A percentile compares a stretch with the other conserved stretches of the same genome.
Conservation (phyloP, 2,888 invertebrate species). For the Cantharis lateralis region DNA sequence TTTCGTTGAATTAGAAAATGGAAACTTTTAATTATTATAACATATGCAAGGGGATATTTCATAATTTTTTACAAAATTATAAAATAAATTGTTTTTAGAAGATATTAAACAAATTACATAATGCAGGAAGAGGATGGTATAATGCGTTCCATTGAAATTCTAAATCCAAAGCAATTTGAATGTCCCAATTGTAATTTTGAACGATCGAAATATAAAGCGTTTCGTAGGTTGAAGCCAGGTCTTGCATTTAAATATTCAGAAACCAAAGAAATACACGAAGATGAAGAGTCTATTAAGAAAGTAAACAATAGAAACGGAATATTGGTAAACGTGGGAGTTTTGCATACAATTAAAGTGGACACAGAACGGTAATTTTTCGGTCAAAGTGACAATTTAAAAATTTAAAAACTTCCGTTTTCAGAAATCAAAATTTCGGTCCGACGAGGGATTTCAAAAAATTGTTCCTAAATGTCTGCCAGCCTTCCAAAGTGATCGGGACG, state of each 20-base stretch:
- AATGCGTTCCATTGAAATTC: constrained; percentile 14
- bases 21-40: too few species aligned
- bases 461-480: not conserved
- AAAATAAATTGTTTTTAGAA: not conserved
- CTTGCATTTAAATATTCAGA: not conserved
- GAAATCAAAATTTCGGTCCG: not conserved
- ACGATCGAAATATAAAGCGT: constrained; percentile 13
- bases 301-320: not conserved
- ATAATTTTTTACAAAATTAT: not conserved
- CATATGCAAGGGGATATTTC: too few species aligned
- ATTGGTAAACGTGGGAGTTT: not conserved
- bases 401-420: not conserved
- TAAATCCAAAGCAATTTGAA: constrained; percentile 6
- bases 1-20: not conserved
- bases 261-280: not conserved
- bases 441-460: not conserved
- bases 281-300: not conserved
- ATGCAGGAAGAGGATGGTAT: constrained; percentile 8
- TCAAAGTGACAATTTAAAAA: not conserved
- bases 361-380: not conserved
- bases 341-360: not conserved
- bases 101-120: not conserved
- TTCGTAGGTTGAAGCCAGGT: constrained; percentile 3
- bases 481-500: not conserved
- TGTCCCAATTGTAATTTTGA: constrained; percentile 17